phyloP scores from a whole-genome alignment of 2,113 vertebrate genomes.

The Anthoscopus minutus region DNA sequence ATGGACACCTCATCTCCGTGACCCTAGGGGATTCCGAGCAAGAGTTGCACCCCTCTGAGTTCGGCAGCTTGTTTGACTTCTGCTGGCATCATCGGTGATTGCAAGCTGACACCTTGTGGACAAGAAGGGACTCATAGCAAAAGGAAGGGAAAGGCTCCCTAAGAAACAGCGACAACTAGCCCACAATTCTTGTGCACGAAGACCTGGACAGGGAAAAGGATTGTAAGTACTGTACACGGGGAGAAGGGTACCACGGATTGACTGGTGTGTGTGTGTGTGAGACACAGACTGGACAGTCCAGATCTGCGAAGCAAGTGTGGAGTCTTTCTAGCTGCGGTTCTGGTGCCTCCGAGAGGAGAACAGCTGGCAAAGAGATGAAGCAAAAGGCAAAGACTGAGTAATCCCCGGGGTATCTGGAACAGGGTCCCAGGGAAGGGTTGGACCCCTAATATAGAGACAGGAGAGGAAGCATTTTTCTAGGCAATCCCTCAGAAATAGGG shows the following conservation, averaged over 20 bases:
- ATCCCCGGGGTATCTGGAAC: not conserved
- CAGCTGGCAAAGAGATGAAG: not conserved
- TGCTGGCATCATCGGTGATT: not conserved
- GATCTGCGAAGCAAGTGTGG: not conserved
- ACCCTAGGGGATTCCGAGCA: not conserved
- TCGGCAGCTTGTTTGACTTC: not conserved
- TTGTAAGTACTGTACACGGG: not conserved
- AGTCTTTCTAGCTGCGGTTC: not conserved
- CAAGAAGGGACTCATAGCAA: not conserved
- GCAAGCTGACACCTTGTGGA: not conserved
- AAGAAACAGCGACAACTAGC: not conserved
- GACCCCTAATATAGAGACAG: not conserved
- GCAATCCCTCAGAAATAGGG: not conserved
- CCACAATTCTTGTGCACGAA: not conserved
- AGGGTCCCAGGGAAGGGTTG: not conserved
- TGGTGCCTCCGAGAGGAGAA: not conserved
- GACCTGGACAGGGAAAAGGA: not conserved
- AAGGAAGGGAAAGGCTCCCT: not conserved
- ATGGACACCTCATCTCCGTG: not conserved
- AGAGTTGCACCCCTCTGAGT: not conserved
- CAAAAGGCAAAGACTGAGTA: not conserved
- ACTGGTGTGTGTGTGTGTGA: not conserved
- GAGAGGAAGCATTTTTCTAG: not conserved
- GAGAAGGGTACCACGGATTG: too few species aligned
- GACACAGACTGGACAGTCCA: not conserved